Percentiles rank a stretch among this genome's conserved stretches.
Evolutionary conservation across 1,140 invertebrate species (phyloP).

Genomic region (Tribolium castaneum): DNA sequence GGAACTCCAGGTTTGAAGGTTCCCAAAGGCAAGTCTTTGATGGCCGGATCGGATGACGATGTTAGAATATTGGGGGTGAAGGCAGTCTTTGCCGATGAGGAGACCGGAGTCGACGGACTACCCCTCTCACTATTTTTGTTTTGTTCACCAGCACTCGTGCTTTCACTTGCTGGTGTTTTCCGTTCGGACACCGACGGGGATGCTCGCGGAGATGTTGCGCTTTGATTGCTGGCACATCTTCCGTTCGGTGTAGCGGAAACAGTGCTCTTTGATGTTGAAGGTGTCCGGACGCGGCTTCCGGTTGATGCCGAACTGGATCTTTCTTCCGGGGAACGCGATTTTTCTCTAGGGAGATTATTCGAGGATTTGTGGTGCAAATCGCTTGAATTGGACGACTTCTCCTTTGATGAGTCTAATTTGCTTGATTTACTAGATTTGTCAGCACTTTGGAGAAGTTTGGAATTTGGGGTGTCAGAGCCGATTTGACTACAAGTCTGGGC

Average conservation of each 20-base stretch:
- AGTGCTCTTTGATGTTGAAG: conserved; percentile 66
- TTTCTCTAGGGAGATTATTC: conserved; percentile 67
- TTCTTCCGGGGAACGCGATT: conserved; percentile 71
- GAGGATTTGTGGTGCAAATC: conserved; percentile 61
- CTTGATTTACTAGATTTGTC: conserved; percentile 74
- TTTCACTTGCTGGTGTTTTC: conserved; percentile 64
- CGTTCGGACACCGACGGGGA: conserved; percentile 63
- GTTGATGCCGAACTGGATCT: conserved; percentile 62
- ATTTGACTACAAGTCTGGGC: conserved; percentile 97
- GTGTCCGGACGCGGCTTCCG: conserved; percentile 69
- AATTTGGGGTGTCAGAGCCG: conserved; percentile 84
- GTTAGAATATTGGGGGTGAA: conserved; percentile 67
- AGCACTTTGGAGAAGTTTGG: conserved; percentile 75
- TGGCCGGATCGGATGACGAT: conserved; percentile 68
- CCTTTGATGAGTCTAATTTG: conserved; percentile 66
- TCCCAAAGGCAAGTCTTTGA: conserved; percentile 74
- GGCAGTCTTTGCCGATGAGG: conserved; percentile 58
- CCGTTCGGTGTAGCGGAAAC: conserved; percentile 65
- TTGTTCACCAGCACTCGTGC: conserved; percentile 40
- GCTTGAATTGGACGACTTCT: conserved; percentile 68
- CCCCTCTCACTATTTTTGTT: conserved; percentile 61
- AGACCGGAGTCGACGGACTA: conserved; percentile 61
- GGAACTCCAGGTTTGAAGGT: conserved; percentile 72
- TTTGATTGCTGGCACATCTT: conserved; percentile 73
- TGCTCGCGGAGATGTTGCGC: conserved; percentile 70